These are phyloP conservation scores for Hassar affinis DNA, from an alignment of 2,113 vertebrate genomes.

Conservation along the genomic window DNA sequence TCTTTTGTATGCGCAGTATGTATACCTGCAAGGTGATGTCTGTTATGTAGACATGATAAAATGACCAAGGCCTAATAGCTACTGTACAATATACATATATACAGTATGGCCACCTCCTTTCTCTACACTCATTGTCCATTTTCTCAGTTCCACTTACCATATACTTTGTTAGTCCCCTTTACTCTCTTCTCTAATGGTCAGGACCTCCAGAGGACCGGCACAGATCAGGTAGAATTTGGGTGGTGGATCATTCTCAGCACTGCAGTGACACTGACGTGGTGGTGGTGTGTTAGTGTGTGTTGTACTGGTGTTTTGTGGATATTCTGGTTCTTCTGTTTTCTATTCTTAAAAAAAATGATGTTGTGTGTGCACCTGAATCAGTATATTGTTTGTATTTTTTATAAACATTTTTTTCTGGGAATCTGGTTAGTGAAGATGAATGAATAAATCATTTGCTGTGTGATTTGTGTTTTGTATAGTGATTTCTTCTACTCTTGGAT, in stretches of 20 bases:
- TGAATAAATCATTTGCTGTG: background rate
- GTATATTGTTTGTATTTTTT: background rate
- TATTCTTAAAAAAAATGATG: background rate
- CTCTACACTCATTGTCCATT: too few species aligned
- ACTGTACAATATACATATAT: background rate
- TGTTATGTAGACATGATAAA: background rate
- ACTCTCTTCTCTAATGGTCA: too few species aligned
- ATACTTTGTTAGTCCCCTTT: too few species aligned
- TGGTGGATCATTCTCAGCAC: too few species aligned
- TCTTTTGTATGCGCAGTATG: background rate
- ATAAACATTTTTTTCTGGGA: background rate
- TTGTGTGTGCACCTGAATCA: background rate
- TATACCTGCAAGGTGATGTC: background rate
- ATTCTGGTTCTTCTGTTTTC: background rate
- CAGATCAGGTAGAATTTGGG: too few species aligned
- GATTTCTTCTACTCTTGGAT: constrained; percentile 51
- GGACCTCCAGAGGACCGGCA: too few species aligned
- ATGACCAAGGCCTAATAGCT: background rate
- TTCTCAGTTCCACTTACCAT: too few species aligned
- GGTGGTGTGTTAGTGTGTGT: too few species aligned
- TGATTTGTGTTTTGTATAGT: constrained; percentile 42
- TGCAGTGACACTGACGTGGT: too few species aligned
- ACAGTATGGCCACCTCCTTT: too few species aligned
- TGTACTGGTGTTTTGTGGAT: too few species aligned
- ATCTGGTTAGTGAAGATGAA: background rate